Evolutionary conservation across 2,888 invertebrate species (phyloP).

Genomic region (Octodonta nipae): DNA sequence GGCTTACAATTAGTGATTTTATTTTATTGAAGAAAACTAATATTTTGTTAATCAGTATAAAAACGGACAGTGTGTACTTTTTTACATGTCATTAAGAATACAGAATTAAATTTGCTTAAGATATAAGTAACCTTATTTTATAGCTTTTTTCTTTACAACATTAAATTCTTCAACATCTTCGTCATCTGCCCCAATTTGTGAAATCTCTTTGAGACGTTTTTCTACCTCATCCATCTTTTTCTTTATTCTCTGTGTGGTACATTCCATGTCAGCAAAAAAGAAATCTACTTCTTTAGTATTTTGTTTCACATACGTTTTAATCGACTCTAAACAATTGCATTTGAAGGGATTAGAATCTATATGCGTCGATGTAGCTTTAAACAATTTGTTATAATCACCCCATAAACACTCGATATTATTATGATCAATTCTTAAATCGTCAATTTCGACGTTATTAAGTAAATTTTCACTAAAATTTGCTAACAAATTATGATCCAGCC

Average conservation of each 20-base stretch:
- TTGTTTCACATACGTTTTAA: conserved; percentile 17
- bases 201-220: no score
- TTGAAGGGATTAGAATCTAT: conserved; percentile 22
- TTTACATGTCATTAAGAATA: no score
- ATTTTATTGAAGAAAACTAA: no score
- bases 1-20: no score
- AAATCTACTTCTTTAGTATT: conserved; percentile 15
- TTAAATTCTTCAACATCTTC: no score
- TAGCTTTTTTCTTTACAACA: no score
- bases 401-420: conserved; percentile 21
- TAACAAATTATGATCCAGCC: conserved; percentile 22
- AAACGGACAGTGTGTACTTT: no score
- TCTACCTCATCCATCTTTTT: conserved; percentile 18
- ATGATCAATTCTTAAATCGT: conserved; percentile 18
- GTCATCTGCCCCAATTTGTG: no score
- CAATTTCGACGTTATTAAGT: conserved; percentile 14
- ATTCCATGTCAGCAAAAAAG: conserved; percentile 20
- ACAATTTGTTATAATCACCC: conserved; percentile 16
- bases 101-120: no score
- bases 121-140: no score
- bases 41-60: no score
- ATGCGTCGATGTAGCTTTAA: conserved; percentile 19
- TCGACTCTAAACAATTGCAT: conserved; percentile 19
- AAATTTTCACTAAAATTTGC: conserved; percentile 14
- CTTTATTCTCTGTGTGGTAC: conserved; percentile 18